Base-by-base conservation (phyloP, 53 echinoderm and acorn worm species). In the Luidia sarsii region DNA sequence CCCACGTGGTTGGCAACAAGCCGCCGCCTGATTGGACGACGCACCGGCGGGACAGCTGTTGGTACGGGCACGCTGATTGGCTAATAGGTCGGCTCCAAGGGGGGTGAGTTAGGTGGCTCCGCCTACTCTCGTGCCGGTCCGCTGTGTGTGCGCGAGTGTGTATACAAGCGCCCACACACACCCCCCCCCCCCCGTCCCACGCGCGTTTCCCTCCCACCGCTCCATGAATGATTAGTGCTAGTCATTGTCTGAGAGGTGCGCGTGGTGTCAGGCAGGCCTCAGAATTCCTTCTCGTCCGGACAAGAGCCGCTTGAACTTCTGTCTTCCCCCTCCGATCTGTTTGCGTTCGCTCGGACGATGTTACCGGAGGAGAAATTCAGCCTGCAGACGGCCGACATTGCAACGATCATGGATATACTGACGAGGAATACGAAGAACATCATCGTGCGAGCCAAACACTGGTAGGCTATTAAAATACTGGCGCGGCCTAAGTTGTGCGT, bases 401-500 rank as follows among this genome's bases (percentile, higher is more conserved):
- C 54, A 4, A 54, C 27, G 4, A 67, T 84, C 50, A 84, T 84
- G 84, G 84, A 84, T 51, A 64, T 84, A 51, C 57, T 84, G 29
- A 64, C 84, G 9, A 84, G 73, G 73, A 72, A 84, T 52, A 64
- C 84, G 28, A 84, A 73, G 73, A 63, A 84, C 39, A 33, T 84
- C 62, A 61, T 73, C 64, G 52, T 84, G 19, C 36, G 73, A 84
- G 84, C 84, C 27, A 84, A 84, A 63, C 84, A 84, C 49, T 84
- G 84, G 84, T 84, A 84, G 50, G 52, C 73, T n/a, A n/a, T n/a
- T n/a, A n/a, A n/a, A n/a, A n/a, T n/a, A n/a, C n/a, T 46, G 11
- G 61, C 37, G 18, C 2, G 16, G 45, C 60, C 61, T 41, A n/a
- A n/a, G n/a, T n/a, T n/a, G n/a, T n/a, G n/a, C n/a, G n/a, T n/a